Conservation (phyloP, 1,140 invertebrate species). For the Lasioglossum baleicum region DNA sequence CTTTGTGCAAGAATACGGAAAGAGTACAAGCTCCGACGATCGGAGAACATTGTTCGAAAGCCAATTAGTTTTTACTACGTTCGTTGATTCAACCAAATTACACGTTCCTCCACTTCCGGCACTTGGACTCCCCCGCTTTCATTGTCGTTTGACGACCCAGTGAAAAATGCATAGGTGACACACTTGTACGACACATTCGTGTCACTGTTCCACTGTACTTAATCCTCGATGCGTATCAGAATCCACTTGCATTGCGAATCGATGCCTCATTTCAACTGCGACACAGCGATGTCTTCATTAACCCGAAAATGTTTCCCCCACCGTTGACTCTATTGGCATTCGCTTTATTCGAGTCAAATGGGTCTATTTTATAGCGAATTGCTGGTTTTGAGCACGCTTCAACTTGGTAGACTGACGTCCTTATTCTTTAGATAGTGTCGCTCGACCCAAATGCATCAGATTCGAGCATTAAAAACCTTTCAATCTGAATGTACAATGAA, state of each 20-base stretch:
- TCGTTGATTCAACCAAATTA: not conserved
- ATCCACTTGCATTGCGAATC: not conserved
- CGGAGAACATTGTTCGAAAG: not conserved
- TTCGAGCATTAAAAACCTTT: too few species aligned
- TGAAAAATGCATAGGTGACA: not conserved
- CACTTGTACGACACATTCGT: conserved; percentile 9
- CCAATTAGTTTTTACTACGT: conserved; percentile 16
- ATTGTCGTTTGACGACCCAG: not conserved
- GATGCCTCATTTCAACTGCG: not conserved
- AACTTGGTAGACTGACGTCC: too few species aligned
- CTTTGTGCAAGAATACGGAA: not conserved
- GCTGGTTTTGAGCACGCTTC: too few species aligned
- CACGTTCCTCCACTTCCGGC: not conserved
- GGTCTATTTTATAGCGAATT: too few species aligned
- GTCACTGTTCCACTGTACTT: not conserved
- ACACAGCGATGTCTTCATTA: not conserved
- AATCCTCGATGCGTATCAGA: not conserved
- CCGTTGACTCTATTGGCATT: not conserved
- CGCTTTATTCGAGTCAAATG: too few species aligned
- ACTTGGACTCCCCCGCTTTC: not conserved
- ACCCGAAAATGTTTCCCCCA: not conserved
- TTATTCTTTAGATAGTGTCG: too few species aligned
- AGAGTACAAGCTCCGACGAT: not conserved
- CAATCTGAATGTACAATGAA: too few species aligned
- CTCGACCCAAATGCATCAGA: too few species aligned